Base-by-base conservation (phyloP, 2,797 vertebrate species). In the Melanotaenia pygmaea region DNA sequence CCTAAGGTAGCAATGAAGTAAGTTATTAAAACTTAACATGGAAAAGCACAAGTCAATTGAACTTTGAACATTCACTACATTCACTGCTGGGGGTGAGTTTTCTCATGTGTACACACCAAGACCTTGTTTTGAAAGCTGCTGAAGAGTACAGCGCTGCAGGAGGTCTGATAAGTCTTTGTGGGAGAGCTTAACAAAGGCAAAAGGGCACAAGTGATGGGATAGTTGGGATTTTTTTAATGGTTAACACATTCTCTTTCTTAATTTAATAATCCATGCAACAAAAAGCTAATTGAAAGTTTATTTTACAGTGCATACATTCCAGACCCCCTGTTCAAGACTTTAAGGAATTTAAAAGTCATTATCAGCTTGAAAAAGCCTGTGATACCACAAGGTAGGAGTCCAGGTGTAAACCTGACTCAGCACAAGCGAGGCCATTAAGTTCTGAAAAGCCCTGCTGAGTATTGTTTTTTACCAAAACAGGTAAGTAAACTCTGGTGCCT, bases 241-340 rank as follows among this genome's bases (percentile, higher is more conserved):
- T 91, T 91, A 82, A 86, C 79, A 87, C 76, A 71, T 81, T 84
- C 87, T n/a, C 79, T 80, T 88, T 24, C 86, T 66, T 13, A 40
- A 60, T 64, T 75, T 57, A 76, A 81, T 43, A 67, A 30, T 78
- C 62, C 59, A 7, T 64, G 62, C 5, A 66, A 69, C 24, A 77
- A 70, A 80, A 69, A 73, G 59, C 37, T 80, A 64, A 76, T 35
- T 77, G 67, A 66, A 67, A 1, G 54, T 82, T 76, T 77, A 59
- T 77, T 76, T 70, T 66, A 87, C 70, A 87, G 70, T 85, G 67
- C 57, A 67, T 67, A 86, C 88, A 93, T 93, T 92, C 92, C 93
- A 82, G 79, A 86, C 88, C 85, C 83, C 88, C 80, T 4, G 47
- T 34, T 67, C 45, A 74, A 81, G 53, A 38, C 64, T 65, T 81